phyloP scores from a whole-genome alignment of 1,140 invertebrate genomes.

The Papilio helenus region DNA sequence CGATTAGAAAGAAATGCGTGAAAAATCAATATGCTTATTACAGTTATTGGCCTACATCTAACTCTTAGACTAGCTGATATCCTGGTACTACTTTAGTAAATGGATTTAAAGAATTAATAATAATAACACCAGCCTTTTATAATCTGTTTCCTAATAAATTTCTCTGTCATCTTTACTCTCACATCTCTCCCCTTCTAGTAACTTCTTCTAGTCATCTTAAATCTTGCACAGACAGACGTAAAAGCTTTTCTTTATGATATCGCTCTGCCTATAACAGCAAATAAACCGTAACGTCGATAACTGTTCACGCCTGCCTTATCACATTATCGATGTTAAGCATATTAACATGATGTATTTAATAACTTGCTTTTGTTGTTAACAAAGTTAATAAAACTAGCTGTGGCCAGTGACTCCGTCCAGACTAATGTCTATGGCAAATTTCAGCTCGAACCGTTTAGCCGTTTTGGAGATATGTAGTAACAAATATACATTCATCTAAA shows the following conservation, averaged over 20 bases:
- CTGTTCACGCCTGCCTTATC: not conserved
- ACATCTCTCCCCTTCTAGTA: too few species aligned
- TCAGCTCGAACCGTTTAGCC: too few species aligned
- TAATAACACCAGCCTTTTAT: not conserved
- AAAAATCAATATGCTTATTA: not conserved
- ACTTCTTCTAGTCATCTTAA: too few species aligned
- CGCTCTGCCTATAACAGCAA: not conserved
- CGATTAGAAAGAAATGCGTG: not conserved
- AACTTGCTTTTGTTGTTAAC: not conserved
- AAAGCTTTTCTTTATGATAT: not conserved
- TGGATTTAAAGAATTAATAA: not conserved
- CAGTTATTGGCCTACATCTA: not conserved
- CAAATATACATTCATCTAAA: too few species aligned
- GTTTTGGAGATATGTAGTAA: too few species aligned
- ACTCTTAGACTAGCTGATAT: not conserved
- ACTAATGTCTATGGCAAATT: too few species aligned
- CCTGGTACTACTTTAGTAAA: not conserved
- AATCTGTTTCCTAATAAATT: too few species aligned
- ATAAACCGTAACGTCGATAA: constrained; percentile 3
- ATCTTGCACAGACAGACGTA: not conserved
- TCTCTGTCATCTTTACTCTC: too few species aligned
- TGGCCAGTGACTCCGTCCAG: too few species aligned
- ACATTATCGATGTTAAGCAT: not conserved
- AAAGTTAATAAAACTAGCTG: not conserved
- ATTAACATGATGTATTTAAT: not conserved